Percentiles rank a stretch among this genome's conserved stretches.
These are phyloP conservation scores for Gavia stellata DNA, from an alignment of 2,113 vertebrate species.

Conservation along the genomic window DNA sequence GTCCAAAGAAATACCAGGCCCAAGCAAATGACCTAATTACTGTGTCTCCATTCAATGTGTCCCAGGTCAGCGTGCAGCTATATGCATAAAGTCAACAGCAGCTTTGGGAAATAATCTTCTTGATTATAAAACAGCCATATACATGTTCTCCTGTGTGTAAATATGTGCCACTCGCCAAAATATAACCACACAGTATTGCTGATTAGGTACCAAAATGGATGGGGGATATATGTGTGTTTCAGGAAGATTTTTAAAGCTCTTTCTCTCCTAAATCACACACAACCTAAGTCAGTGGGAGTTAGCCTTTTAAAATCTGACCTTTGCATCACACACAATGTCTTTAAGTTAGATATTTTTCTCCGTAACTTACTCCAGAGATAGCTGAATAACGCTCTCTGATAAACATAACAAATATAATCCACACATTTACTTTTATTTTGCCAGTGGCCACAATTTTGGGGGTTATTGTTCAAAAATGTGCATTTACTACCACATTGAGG, in stretches of 20 bases:
- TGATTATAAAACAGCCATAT: neutral
- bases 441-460: neutral
- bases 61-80: neutral
- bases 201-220: neutral
- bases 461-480: neutral
- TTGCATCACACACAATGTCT: neutral
- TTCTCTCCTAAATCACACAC: neutral
- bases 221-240: neutral
- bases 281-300: neutral
- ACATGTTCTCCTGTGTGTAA: neutral
- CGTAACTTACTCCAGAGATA: neutral
- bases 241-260: neutral
- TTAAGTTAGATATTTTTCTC: neutral
- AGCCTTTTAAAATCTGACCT: neutral
- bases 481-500: neutral
- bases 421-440: neutral
- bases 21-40: slow-evolving; percentile 32
- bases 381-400: neutral
- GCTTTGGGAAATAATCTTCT: slow-evolving; percentile 12
- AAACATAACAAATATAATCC: neutral
- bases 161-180: neutral
- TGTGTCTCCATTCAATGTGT: neutral
- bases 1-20: slow-evolving; percentile 26
- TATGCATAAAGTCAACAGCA: neutral
- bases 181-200: neutral